These are phyloP conservation scores for Emmelina monodactyla DNA, from an alignment of 2,888 invertebrate genomes.

Conservation along the genomic window DNA sequence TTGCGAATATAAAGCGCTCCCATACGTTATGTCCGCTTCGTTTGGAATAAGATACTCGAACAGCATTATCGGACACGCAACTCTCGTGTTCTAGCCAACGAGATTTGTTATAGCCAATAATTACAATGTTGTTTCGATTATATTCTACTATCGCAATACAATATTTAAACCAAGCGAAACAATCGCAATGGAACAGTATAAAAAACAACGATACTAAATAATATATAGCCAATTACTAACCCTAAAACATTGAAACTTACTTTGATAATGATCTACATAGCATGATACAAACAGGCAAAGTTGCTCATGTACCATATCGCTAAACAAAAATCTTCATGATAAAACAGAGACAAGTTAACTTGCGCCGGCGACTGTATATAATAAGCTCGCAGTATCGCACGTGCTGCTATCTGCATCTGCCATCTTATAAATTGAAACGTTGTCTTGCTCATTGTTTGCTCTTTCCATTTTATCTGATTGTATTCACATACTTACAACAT, in stretches of 20 bases:
- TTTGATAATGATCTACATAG: conserved; percentile 31
- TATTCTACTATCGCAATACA: background rate
- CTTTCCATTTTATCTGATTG: conserved; percentile 10
- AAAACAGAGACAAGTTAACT: conserved; percentile 59
- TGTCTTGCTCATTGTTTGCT: conserved; percentile 41
- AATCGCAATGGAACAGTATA: background rate
- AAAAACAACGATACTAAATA: background rate
- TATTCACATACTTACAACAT: conserved; percentile 18
- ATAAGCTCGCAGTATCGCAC: conserved; percentile 47
- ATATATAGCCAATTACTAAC: conserved; percentile 1
- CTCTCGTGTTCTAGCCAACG: conserved; percentile 39
- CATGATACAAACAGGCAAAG: conserved; percentile 28
- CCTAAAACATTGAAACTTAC: conserved; percentile 1
- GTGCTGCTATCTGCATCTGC: conserved; percentile 38
- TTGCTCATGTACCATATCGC: conserved; percentile 40
- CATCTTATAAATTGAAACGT: conserved; percentile 62
- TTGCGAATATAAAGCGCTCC: conserved; percentile 1
- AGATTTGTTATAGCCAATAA: conserved; percentile 11
- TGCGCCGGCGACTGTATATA: conserved; percentile 42
- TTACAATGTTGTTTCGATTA: background rate
- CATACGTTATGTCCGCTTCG: background rate
- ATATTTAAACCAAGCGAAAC: background rate
- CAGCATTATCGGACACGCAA: conserved; percentile 21
- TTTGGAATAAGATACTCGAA: conserved; percentile 1
- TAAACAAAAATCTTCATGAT: conserved; percentile 52